Evolutionary conservation across 2,888 invertebrate species (phyloP), one percentile per base, ranked within the genome.

Genomic region (Stramonita haemastoma): DNA sequence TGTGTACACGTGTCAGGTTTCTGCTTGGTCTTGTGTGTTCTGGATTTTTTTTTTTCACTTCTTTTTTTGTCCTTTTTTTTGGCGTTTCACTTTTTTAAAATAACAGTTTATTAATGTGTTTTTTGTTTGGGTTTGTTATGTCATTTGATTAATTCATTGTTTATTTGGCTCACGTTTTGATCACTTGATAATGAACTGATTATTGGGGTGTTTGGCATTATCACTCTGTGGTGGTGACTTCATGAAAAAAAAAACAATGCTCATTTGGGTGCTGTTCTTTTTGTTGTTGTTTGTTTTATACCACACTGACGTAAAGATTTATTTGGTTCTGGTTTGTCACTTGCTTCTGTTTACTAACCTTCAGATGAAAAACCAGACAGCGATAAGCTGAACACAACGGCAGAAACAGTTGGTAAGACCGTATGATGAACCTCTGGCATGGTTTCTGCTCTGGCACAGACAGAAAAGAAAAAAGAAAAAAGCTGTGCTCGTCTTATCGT

Each of bases 311-410:
- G 17, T 17, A 73, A 26, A 26, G 17, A 26, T 73, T 5, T 26
- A 13, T 36, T 36, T 36, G 81, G 19, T 83, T 83, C 46, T 46
- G 36, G 87, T 19, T 66, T 73, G 70, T 86, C 86, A 86, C 66
- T 15, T 88, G 2, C 22, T 32, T 36, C 36, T 34, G 60, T 81
- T 66, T 66, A 36, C 83, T 83, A 83, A 83, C 83, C 83, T 66
- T 66, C 89, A 89, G 89, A 89, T 89, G 89, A 77, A 36, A 89
- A 89, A 85, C 85, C 22, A 73, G 89, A 89, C n/a, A 87, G 26
- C 8, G 79, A 81, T 60, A 29, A 81, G 87, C 85, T 73, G 84
- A 89, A 89, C 85, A 89, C 89, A 73, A 89, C 89, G 34, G 46
- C 66, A 19, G 88, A 88, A 36, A 84, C 88, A n/a, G 46, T 85